A percentile compares a stretch with the other conserved stretches of the same genome.
These are phyloP conservation scores for Drosophila flavopinicola DNA, from an alignment of 2,888 invertebrate genomes.

Conservation along the genomic window DNA sequence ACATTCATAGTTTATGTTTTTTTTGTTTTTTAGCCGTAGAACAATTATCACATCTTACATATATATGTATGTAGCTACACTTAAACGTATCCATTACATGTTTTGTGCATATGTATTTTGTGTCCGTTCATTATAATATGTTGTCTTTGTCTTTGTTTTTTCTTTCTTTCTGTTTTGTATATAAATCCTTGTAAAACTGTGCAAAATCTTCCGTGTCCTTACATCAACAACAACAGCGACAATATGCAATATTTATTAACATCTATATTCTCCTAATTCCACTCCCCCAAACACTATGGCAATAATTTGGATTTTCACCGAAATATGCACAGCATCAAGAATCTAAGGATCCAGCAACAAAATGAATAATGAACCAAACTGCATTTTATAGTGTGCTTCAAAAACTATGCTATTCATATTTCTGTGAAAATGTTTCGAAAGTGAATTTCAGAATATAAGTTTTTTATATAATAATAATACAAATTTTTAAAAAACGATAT, in stretches of 20 bases:
- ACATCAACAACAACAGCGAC: conserved; percentile 14
- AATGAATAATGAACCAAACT: too few relatives aligned
- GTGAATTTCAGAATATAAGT: too few relatives aligned
- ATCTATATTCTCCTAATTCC: too few relatives aligned
- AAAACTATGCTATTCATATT: too few relatives aligned
- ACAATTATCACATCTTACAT: conserved; percentile 78
- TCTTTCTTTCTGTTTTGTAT: conserved; percentile 17
- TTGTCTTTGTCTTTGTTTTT: conserved; percentile 1
- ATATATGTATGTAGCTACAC: conserved; percentile 74
- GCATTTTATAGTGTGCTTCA: too few relatives aligned
- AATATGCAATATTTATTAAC: background rate
- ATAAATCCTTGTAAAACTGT: conserved; percentile 40
- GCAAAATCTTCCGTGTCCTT: conserved; percentile 3
- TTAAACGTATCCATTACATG: conserved; percentile 72
- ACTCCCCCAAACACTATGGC: too few relatives aligned
- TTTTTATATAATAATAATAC: too few relatives aligned
- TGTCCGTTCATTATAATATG: conserved; percentile 30
- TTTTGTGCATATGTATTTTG: conserved; percentile 71
- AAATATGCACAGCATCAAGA: too few relatives aligned
- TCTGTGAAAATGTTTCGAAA: too few relatives aligned
- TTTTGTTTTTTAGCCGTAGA: conserved; percentile 69
- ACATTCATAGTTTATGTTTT: conserved; percentile 51
- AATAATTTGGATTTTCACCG: too few relatives aligned
- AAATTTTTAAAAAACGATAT: too few relatives aligned
- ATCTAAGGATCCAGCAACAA: too few relatives aligned